Percentiles rank a stretch among this genome's conserved stretches.
Evolutionary conservation across 1,140 invertebrate species (phyloP).

Genomic region (Drosophila dunni): DNA sequence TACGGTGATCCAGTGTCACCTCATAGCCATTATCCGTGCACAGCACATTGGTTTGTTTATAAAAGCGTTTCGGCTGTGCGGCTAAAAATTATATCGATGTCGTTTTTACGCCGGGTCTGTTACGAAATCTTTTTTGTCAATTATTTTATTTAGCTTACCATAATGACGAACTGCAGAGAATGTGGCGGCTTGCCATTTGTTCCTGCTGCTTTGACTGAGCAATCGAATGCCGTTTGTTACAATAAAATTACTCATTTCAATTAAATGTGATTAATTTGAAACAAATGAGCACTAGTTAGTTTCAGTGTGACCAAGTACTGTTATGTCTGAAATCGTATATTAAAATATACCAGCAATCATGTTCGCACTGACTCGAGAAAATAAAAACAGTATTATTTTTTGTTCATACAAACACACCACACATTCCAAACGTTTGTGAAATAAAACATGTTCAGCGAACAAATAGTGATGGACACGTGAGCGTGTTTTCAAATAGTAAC

Average conservation of each 20-base stretch:
- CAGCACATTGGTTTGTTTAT: conserved; percentile 88
- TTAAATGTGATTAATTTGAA: background rate
- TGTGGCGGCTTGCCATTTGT: conserved; percentile 17
- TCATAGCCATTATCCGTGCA: conserved; percentile 88
- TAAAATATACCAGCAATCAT: conserved; percentile 13
- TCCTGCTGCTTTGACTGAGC: conserved; percentile 24
- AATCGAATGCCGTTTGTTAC: conserved; percentile 36
- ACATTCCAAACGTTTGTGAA: too few relatives aligned
- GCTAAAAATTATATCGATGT: conserved; percentile 43
- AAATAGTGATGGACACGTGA: too few relatives aligned
- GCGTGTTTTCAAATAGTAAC: too few relatives aligned
- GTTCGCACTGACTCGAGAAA: too few relatives aligned
- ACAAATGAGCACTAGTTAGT: background rate
- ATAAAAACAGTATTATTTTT: too few relatives aligned
- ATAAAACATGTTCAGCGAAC: background rate
- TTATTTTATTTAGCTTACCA: conserved; percentile 37
- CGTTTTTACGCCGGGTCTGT: conserved; percentile 37
- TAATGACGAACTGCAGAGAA: conserved; percentile 45
- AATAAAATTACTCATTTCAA: conserved; percentile 46
- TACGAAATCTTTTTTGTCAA: conserved; percentile 55
- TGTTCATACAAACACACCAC: too few relatives aligned
- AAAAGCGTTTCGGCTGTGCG: conserved; percentile 89
- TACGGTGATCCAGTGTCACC: conserved; percentile 92
- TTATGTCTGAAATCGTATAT: background rate
- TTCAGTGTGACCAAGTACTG: conserved; percentile 11